Evolutionary conservation across 2,113 vertebrate species (phyloP).

Genomic region (Caloenas nicobarica): DNA sequence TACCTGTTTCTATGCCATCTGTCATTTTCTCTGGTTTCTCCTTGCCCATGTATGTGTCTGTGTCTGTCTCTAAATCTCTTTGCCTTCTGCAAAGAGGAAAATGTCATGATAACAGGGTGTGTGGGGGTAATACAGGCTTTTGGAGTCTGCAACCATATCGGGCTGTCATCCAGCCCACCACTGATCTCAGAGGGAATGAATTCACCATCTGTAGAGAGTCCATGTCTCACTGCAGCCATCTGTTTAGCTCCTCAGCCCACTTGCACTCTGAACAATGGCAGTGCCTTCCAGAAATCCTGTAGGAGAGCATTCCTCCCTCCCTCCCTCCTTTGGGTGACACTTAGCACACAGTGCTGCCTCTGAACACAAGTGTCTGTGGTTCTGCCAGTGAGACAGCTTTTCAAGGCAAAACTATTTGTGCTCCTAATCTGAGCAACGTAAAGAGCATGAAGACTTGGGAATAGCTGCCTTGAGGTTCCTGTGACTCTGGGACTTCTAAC

Average conservation of each 20-base stretch:
- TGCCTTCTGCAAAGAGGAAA: conserved; percentile 62
- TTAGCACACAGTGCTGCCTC: not conserved
- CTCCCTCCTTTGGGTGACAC: conserved; percentile 4
- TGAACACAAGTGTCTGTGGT: not conserved
- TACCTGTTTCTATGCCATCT: conserved; percentile 29
- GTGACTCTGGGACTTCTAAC: not conserved
- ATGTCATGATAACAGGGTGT: conserved; percentile 54
- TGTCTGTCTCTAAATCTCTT: conserved; percentile 41
- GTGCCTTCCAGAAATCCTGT: conserved; percentile 61
- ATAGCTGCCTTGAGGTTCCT: not conserved
- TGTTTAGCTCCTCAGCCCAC: conserved; percentile 72
- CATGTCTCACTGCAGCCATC: conserved; percentile 73
- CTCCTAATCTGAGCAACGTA: not conserved
- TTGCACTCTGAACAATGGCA: conserved; percentile 69
- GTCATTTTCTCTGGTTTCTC: not conserved
- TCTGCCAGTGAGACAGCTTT: not conserved
- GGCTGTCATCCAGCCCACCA: conserved; percentile 64
- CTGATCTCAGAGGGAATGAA: conserved; percentile 58
- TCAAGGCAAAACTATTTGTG: not conserved
- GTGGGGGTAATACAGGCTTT: conserved; percentile 53
- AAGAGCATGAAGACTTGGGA: not conserved
- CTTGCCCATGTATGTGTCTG: not conserved
- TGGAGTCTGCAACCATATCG: conserved; percentile 54
- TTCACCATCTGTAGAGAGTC: conserved; percentile 73
- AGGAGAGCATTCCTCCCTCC: conserved; percentile 10